A percentile compares a stretch with the other conserved stretches of the same genome.
Conservation (phyloP, 2,888 invertebrate genomes). For the Polymixis flavicincta region DNA sequence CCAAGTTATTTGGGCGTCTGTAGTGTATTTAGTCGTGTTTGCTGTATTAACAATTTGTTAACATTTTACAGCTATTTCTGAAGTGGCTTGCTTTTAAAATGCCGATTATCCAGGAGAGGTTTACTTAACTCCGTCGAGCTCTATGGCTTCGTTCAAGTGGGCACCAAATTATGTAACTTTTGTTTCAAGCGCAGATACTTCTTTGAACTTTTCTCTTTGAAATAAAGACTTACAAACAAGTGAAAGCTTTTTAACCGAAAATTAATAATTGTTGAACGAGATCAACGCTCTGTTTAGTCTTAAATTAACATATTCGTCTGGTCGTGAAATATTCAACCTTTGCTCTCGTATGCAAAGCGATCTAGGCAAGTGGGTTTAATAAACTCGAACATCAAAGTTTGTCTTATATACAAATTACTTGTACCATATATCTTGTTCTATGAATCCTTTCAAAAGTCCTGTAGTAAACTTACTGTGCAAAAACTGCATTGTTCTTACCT, state of each 20-base stretch:
- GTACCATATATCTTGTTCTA: no score
- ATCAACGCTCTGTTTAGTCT: constrained; percentile 17
- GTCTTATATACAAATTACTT: background rate
- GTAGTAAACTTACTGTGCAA: constrained; percentile 22
- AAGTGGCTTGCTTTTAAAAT: constrained; percentile 9
- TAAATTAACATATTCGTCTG: constrained; percentile 20
- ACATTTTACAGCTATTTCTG: constrained; percentile 1
- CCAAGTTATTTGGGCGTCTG: constrained; percentile 13
- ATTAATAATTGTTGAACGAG: constrained; percentile 25
- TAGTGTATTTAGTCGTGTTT: background rate
- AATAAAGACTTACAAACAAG: constrained; percentile 39
- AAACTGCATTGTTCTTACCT: constrained; percentile 49
- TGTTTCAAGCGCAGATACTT: constrained; percentile 28
- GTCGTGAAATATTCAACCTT: constrained; percentile 23
- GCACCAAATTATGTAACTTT: constrained; percentile 35
- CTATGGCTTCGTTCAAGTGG: constrained; percentile 15
- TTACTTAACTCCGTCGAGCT: constrained; percentile 20
- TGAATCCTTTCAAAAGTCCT: background rate
- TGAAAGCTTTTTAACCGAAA: constrained; percentile 35
- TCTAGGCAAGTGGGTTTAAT: constrained; percentile 13
- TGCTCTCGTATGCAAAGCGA: constrained; percentile 7
- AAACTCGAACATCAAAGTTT: constrained; percentile 21
- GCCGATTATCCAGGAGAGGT: constrained; percentile 1
- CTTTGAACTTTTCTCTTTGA: constrained; percentile 41
- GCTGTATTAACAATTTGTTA: background rate